Percentiles rank a stretch among this genome's conserved stretches.
These are phyloP conservation scores for Spodoptera littoralis DNA, from an alignment of 2,888 invertebrate genomes.

Conservation along the genomic window DNA sequence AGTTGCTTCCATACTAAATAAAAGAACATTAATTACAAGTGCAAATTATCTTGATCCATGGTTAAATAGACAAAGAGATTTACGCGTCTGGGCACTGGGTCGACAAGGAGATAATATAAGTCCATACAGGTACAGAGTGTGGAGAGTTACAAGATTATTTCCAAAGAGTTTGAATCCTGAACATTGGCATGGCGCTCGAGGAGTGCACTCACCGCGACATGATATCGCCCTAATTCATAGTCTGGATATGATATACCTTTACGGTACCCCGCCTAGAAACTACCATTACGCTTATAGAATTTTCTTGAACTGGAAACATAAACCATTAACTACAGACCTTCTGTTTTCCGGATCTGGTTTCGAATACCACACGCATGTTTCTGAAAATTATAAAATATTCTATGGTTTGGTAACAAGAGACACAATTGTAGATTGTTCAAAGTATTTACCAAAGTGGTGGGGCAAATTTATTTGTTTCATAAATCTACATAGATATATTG, in stretches of 20 bases:
- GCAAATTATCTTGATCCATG: constrained; percentile 68
- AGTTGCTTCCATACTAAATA: constrained; percentile 65
- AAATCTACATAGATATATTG: constrained; percentile 57
- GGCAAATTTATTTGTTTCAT: constrained; percentile 74
- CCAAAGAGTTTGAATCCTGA: constrained; percentile 70
- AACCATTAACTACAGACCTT: not conserved
- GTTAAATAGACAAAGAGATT: constrained; percentile 58
- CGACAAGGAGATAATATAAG: constrained; percentile 57
- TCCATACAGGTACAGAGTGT: constrained; percentile 71
- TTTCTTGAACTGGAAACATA: constrained; percentile 20
- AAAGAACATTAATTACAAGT: constrained; percentile 64
- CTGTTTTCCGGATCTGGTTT: constrained; percentile 68
- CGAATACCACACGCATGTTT: constrained; percentile 63
- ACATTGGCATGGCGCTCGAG: constrained; percentile 73
- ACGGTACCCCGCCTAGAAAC: constrained; percentile 1
- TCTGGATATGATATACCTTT: constrained; percentile 67
- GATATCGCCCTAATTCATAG: constrained; percentile 66
- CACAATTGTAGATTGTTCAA: constrained; percentile 64
- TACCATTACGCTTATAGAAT: constrained; percentile 60
- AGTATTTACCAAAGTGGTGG: constrained; percentile 74
- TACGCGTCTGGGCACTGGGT: constrained; percentile 73
- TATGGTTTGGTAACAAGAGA: constrained; percentile 28
- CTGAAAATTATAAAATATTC: constrained; percentile 71
- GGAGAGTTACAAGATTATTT: constrained; percentile 63
- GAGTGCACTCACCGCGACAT: constrained; percentile 68